These are phyloP conservation scores for Notothenia coriiceps DNA, from an alignment of 2,113 vertebrate genomes.

Conservation along the genomic window DNA sequence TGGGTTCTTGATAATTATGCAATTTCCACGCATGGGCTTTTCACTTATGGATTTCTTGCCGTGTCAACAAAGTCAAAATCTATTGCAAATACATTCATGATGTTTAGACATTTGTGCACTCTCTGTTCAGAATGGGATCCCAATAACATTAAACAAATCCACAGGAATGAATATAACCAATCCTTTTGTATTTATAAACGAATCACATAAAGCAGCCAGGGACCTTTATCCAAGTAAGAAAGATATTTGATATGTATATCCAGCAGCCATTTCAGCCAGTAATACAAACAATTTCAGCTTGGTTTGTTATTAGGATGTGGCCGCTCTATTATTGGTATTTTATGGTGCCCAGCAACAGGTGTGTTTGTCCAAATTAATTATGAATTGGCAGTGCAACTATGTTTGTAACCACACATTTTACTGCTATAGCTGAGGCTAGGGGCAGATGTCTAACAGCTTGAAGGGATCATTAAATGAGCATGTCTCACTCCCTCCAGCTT, in stretches of 20 bases:
- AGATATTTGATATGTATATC: constrained; percentile 28
- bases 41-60: background rate
- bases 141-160: background rate
- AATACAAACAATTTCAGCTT: constrained; percentile 16
- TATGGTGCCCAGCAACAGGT: constrained; percentile 39
- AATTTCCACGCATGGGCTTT: background rate
- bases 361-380: constrained; percentile 48
- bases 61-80: too few relatives aligned
- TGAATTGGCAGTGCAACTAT: constrained; percentile 17
- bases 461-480: constrained; percentile 27
- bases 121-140: background rate
- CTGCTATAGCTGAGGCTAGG: background rate
- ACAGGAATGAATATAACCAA: background rate
- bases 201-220: background rate
- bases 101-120: background rate
- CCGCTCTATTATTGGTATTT: constrained; percentile 36
- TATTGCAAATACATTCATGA: too few relatives aligned
- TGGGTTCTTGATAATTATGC: background rate
- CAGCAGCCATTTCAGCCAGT: constrained; percentile 11
- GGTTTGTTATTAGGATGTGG: constrained; percentile 16
- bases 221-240: background rate
- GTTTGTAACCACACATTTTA: constrained; percentile 27
- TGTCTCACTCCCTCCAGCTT: background rate
- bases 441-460: constrained; percentile 34
- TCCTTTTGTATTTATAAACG: too few relatives aligned